Conservation (phyloP, 1,140 invertebrate genomes). For the Heliconius nattereri region DNA sequence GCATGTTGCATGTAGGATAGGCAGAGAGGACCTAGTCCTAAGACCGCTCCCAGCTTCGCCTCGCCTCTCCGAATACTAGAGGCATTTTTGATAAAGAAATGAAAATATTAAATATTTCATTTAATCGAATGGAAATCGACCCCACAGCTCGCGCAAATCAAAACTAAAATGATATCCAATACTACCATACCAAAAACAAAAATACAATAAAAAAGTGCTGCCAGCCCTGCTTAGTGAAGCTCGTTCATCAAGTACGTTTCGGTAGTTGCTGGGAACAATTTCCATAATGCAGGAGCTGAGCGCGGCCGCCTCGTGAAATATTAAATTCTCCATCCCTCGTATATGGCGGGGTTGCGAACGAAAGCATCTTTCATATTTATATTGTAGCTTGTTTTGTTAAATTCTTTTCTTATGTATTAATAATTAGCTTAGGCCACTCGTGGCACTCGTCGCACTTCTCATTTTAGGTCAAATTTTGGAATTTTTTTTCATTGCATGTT, state of each 20-base stretch:
- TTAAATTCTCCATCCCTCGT: conserved; percentile 24
- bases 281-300: conserved; percentile 22
- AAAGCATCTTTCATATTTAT: conserved; percentile 12
- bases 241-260: conserved; percentile 15
- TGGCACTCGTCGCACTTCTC: no score
- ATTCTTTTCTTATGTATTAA: not conserved
- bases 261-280: conserved; percentile 23
- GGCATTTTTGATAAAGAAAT: not conserved
- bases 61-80: no score
- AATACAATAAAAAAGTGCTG: not conserved
- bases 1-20: no score
- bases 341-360: conserved; percentile 9
- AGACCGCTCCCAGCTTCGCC: no score
- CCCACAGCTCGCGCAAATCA: not conserved
- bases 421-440: not conserved
- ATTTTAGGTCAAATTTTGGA: no score
- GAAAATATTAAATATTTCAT: not conserved
- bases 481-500: no score
- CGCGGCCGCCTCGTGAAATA: conserved; percentile 23
- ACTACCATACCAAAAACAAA: not conserved
- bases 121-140: not conserved
- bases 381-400: not conserved
- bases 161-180: not conserved
- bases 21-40: no score
- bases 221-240: not conserved